phyloP scores from a whole-genome alignment of 2,113 vertebrate species.

The Bujurquina vittata region DNA sequence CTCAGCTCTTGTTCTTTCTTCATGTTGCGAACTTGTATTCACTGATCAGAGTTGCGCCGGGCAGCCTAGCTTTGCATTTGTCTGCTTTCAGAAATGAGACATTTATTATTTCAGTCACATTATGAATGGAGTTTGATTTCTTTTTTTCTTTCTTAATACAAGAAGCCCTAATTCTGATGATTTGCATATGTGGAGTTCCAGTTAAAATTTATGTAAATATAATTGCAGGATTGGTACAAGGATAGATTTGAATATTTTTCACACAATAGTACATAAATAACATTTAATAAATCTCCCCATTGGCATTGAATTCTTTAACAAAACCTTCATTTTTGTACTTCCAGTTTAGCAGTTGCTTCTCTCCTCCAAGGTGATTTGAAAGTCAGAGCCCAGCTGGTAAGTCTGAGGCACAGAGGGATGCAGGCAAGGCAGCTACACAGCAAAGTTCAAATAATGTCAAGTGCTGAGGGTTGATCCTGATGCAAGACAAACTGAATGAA shows the following conservation, averaged over 20 bases:
- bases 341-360: conserved; percentile 1
- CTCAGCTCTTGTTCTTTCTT: conserved; percentile 10
- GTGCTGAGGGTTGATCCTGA: conserved; percentile 59
- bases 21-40: conserved; percentile 12
- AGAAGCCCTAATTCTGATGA: neutral
- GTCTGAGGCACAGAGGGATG: conserved; percentile 49
- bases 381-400: conserved; percentile 61
- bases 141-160: neutral
- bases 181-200: neutral
- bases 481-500: conserved; percentile 44
- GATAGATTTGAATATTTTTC: neutral
- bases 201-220: neutral
- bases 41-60: neutral
- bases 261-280: neutral
- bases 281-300: neutral
- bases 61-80: neutral
- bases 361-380: conserved; percentile 69
- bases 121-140: neutral
- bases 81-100: neutral
- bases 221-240: neutral
- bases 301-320: neutral
- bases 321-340: neutral
- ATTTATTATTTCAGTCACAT: neutral
- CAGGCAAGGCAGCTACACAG: conserved; percentile 37
- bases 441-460: conserved; percentile 66